Base-by-base conservation (phyloP, 2,797 vertebrate genomes). In the Schizopygopsis pylzovi region DNA sequence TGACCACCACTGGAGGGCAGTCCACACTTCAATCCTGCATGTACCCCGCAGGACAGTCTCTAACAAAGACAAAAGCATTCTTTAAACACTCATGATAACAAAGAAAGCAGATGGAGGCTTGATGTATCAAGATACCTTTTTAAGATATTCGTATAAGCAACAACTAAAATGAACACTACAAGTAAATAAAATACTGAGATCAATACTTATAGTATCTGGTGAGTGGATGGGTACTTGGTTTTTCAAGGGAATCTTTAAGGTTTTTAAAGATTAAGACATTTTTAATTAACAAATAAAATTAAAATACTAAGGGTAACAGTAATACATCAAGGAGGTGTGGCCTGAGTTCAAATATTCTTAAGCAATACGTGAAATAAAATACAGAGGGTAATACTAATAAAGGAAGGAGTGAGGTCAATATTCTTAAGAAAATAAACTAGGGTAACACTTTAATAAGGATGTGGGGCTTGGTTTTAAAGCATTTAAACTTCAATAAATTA, bases 1-100 rank as follows among this genome's bases (percentile, higher is more conserved):
- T 52, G 22, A 45, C 25, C 37, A 71, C 89, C 89, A 90, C 84
- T 88, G 52, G 89, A 83, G 88, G 89, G 89, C 89, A 88, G 86
- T 87, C 78, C 59, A 28, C 39, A 37, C 84, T 84, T 45, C 76
- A 82, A 82, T 33, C 41, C 45, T 43, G 22, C 33, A 56, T 20
- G 41, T 22, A 37, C 39, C 75, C 87, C 0, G 7, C 41, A 75
- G 59, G 67, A 61, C 59, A 0, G 3, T 45, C 77, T 61, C 83
- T 79, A 85, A 85, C 76, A 86, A 84, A 90, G 65, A 82, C 81
- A 72, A 22, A 43, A 59, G n/a, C 77, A 56, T 82, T 59, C 10
- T 33, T 84, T 59, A 22, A 39, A 79, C 78, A 52, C 47, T 72
- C 85, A 65, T 37, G 39, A 61, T 22, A 25, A 72, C 76, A 71